phyloP scores from a whole-genome alignment of 2,113 vertebrate genomes.

The Bucco capensis region DNA sequence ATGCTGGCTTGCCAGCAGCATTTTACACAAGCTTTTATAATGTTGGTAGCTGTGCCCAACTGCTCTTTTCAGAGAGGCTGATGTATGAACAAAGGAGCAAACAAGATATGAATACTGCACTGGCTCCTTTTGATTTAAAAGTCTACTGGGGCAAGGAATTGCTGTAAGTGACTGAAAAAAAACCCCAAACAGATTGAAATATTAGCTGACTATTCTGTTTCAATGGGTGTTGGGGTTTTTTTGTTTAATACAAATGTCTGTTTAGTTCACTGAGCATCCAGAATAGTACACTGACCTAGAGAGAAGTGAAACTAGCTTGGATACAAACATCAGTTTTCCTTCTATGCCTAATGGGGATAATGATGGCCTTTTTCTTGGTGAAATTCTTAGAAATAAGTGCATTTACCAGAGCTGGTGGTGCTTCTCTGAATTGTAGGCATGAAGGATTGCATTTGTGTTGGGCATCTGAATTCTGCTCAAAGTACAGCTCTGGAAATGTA shows the following conservation, averaged over 20 bases:
- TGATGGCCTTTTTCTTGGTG: neutral
- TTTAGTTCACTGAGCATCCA: neutral
- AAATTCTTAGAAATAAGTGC: neutral
- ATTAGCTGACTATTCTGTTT: neutral
- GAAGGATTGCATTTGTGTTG: neutral
- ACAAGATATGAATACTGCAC: constrained; percentile 35
- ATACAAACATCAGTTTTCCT: neutral
- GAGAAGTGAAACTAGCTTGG: neutral
- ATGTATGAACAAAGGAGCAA: constrained; percentile 63
- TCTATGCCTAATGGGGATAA: neutral
- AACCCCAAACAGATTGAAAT: neutral
- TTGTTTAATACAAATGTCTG: neutral
- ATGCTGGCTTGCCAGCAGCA: constrained; percentile 3
- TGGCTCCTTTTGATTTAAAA: constrained; percentile 20
- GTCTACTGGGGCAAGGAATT: constrained; percentile 21
- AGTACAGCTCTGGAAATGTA: neutral
- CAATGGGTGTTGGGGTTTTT: neutral
- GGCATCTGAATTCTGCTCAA: neutral
- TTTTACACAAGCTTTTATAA: constrained; percentile 8
- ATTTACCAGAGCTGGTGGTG: neutral
- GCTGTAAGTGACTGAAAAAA: neutral
- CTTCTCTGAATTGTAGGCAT: neutral
- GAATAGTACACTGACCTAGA: neutral
- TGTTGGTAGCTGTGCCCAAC: constrained; percentile 52
- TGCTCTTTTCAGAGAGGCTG: constrained; percentile 62